phyloP scores from a whole-genome alignment of 2,888 invertebrate genomes.

The Lissocephala sabroskyi region DNA sequence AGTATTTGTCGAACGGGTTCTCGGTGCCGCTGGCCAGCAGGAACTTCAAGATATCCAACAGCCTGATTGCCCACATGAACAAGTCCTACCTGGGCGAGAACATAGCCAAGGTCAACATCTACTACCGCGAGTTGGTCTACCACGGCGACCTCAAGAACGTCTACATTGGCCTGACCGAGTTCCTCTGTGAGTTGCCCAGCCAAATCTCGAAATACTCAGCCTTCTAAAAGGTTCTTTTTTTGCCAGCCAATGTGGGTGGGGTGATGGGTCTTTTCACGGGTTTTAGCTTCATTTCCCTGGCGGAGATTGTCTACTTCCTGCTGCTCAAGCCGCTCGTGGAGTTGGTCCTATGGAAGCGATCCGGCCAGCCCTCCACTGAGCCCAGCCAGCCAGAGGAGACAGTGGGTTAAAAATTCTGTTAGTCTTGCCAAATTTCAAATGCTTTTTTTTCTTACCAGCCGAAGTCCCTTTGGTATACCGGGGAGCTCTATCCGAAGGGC shows the following conservation, averaged over 20 bases:
- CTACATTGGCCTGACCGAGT: constrained; percentile 86
- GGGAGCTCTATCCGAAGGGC: constrained; percentile 46
- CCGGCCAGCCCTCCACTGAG: not conserved
- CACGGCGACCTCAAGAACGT: constrained; percentile 82
- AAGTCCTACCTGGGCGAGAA: constrained; percentile 73
- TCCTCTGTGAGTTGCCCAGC: constrained; percentile 78
- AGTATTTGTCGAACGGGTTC: constrained; percentile 77
- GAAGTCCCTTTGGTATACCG: constrained; percentile 28
- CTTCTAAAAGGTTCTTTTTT: constrained; percentile 28
- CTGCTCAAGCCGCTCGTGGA: constrained; percentile 74
- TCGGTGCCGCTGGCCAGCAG: constrained; percentile 71
- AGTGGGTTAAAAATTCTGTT: not conserved
- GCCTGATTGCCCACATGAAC: constrained; percentile 39
- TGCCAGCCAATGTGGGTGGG: constrained; percentile 86
- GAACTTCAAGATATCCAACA: constrained; percentile 50
- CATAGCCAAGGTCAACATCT: constrained; percentile 83
- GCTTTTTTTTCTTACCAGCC: not conserved
- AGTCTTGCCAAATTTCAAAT: not conserved
- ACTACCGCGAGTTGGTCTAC: constrained; percentile 82
- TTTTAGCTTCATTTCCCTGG: constrained; percentile 85
- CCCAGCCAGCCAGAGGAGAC: too few relatives aligned
- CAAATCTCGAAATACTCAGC: too few relatives aligned
- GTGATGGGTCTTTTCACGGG: constrained; percentile 84
- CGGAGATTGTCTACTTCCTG: constrained; percentile 83
- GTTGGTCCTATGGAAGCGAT: constrained; percentile 53